A percentile compares a stretch with the other conserved stretches of the same genome.
Evolutionary conservation across 2,888 invertebrate genomes (phyloP).

Genomic region (Andricus curvator): DNA sequence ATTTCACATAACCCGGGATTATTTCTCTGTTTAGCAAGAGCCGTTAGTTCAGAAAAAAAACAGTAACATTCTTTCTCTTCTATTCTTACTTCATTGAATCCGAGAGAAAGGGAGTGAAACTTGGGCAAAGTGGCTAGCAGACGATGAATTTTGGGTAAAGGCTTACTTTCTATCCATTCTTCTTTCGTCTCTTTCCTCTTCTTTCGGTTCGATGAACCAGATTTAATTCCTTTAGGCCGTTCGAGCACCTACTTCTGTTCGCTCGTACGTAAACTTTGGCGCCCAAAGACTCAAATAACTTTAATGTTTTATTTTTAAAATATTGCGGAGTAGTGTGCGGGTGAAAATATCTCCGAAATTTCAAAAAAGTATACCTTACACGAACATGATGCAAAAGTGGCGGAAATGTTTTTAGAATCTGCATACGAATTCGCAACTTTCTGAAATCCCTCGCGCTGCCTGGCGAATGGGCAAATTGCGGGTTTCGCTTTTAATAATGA

Average conservation of each 20-base stretch:
- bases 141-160: conserved; percentile 62
- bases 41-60: conserved; percentile 58
- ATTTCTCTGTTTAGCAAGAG: conserved; percentile 64
- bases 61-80: conserved; percentile 50
- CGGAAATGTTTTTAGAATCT: conserved; percentile 35
- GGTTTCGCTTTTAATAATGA: conserved; percentile 37
- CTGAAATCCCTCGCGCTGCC: conserved; percentile 13
- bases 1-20: conserved; percentile 65
- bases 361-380: neutral
- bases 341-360: neutral
- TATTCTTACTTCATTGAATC: conserved; percentile 51
- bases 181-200: conserved; percentile 52
- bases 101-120: conserved; percentile 52
- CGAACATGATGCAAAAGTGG: neutral
- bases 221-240: conserved; percentile 65
- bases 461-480: conserved; percentile 27
- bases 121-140: conserved; percentile 57
- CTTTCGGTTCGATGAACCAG: conserved; percentile 64
- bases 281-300: conserved; percentile 51
- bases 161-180: conserved; percentile 44
- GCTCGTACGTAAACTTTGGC: conserved; percentile 58
- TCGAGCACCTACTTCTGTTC: conserved; percentile 56
- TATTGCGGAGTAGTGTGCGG: neutral
- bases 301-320: neutral
- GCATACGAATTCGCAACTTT: conserved; percentile 30